Percentiles rank a stretch among this genome's conserved stretches.
Evolutionary conservation across 1,140 invertebrate genomes (phyloP).

Genomic region (Eciton burchellii): DNA sequence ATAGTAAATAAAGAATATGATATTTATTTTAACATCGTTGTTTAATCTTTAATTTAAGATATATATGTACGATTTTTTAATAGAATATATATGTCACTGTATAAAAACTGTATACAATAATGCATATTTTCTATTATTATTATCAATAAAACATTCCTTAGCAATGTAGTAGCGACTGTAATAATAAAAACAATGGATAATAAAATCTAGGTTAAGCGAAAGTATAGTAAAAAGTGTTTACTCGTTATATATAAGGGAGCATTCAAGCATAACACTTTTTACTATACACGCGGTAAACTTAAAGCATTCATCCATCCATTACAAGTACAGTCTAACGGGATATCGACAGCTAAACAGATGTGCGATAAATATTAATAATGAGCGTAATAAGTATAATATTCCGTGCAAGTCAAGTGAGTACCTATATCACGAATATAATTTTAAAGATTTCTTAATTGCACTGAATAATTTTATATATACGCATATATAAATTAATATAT

Average conservation of each 20-base stretch:
- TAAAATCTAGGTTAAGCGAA: slow-evolving; percentile 49
- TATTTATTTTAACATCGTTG: slow-evolving; percentile 86
- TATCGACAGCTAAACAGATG: neutral
- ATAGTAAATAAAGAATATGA: slow-evolving; percentile 80
- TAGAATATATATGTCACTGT: slow-evolving; percentile 75
- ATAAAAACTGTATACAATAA: slow-evolving; percentile 13
- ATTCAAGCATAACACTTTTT: slow-evolving; percentile 56
- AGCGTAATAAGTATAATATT: slow-evolving; percentile 38
- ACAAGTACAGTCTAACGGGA: slow-evolving; percentile 20
- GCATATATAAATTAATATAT: no score
- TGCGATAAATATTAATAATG: neutral
- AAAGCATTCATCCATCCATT: neutral
- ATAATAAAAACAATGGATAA: neutral
- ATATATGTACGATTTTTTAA: slow-evolving; percentile 84
- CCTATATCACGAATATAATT: neutral
- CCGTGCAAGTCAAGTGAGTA: slow-evolving; percentile 28
- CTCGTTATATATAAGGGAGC: neutral
- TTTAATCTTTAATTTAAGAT: slow-evolving; percentile 81
- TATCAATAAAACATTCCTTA: neutral
- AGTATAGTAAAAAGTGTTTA: slow-evolving; percentile 42
- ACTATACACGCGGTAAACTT: neutral
- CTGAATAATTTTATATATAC: neutral
- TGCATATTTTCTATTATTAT: neutral
- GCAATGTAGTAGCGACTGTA: neutral
- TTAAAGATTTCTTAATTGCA: neutral